phyloP scores from a whole-genome alignment of 2,888 invertebrate species.

The Phengaris arion region DNA sequence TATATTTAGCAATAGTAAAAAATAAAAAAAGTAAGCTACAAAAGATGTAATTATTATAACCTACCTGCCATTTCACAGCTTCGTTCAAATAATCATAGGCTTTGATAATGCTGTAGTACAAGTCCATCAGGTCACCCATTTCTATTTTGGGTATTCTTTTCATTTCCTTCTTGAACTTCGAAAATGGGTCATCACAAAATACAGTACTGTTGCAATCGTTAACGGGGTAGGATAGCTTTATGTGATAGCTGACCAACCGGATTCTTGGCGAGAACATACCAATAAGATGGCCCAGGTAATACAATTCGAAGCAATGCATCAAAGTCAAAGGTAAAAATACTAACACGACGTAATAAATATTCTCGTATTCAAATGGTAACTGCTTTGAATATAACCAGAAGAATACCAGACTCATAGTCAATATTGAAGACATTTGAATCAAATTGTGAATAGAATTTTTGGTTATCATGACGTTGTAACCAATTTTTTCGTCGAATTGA shows the following conservation, averaged over 20 bases:
- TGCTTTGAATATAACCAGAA: neutral
- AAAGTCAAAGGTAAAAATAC: constrained; percentile 24
- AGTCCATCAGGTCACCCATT: constrained; percentile 55
- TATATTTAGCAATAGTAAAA: too few relatives aligned
- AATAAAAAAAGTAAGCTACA: neutral
- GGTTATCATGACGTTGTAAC: constrained; percentile 22
- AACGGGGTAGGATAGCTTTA: constrained; percentile 48
- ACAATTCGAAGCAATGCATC: constrained; percentile 44
- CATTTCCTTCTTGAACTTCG: constrained; percentile 36
- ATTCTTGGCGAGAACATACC: constrained; percentile 52
- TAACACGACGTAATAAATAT: neutral
- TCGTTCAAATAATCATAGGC: constrained; percentile 54
- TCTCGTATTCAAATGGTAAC: neutral
- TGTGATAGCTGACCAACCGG: constrained; percentile 52
- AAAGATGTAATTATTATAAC: constrained; percentile 26
- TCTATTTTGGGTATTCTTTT: constrained; percentile 31
- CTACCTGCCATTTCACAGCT: constrained; percentile 65
- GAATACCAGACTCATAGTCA: neutral
- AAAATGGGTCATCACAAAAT: constrained; percentile 35
- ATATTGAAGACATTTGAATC: neutral
- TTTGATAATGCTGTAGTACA: constrained; percentile 54
- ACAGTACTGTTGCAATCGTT: constrained; percentile 35
- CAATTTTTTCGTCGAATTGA: constrained; percentile 38
- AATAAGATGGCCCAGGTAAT: constrained; percentile 55
- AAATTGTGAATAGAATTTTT: constrained; percentile 20